These are phyloP conservation scores for Archivesica marissinica DNA, from an alignment of 1,140 invertebrate genomes.

Conservation along the genomic window DNA sequence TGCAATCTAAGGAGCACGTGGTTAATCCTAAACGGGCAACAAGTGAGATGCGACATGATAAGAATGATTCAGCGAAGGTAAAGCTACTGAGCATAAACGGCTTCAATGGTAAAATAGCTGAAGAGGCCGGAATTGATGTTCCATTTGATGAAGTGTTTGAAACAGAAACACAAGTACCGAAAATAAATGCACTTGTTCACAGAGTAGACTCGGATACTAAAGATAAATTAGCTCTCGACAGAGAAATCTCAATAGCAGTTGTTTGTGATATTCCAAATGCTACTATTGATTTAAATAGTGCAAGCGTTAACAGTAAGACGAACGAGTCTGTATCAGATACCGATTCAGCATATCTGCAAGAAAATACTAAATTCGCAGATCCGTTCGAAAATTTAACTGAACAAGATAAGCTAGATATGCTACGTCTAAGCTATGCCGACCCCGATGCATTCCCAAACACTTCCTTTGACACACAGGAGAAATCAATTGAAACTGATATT, in stretches of 20 bases:
- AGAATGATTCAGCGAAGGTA: slow-evolving; percentile 40
- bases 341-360: neutral
- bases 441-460: slow-evolving; percentile 50
- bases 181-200: slow-evolving; percentile 28
- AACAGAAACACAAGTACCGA: neutral
- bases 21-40: slow-evolving; percentile 70
- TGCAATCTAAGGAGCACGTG: slow-evolving; percentile 39
- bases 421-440: slow-evolving; percentile 72
- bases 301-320: neutral
- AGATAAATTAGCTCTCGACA: slow-evolving; percentile 9
- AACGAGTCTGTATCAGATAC: neutral
- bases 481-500: neutral
- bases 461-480: slow-evolving; percentile 8
- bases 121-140: neutral
- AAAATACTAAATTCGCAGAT: slow-evolving; percentile 45
- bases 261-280: slow-evolving; percentile 13
- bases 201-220: neutral
- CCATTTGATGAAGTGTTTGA: neutral
- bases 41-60: slow-evolving; percentile 72
- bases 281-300: slow-evolving; percentile 18
- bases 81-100: neutral
- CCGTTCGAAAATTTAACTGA: slow-evolving; percentile 70
- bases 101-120: neutral
- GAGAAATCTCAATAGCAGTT: neutral
- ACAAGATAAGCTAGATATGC: slow-evolving; percentile 72